A percentile compares a stretch with the other conserved stretches of the same genome.
Conservation (phyloP, 2,113 vertebrate genomes). For the Nesoenas mayeri region DNA sequence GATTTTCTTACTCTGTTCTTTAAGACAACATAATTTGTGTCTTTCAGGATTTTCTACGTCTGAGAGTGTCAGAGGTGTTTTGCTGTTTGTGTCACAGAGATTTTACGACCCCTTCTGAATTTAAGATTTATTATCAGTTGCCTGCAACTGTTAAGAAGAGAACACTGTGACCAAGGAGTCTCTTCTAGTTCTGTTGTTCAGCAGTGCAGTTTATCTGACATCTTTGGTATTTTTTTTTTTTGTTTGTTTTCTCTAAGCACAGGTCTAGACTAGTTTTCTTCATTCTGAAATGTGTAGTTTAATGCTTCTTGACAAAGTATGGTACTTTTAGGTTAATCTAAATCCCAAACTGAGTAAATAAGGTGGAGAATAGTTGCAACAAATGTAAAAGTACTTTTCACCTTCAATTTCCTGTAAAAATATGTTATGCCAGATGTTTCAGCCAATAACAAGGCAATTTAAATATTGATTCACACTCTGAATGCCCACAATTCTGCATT, state of each 20-base stretch:
- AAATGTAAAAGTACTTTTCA: neutral
- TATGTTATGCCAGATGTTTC: slow-evolving; percentile 1
- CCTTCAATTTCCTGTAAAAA: neutral
- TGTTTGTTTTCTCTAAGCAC: neutral
- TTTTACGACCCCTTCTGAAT: neutral
- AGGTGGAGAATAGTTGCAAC: neutral
- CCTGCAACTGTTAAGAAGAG: neutral
- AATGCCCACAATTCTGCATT: neutral
- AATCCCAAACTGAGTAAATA: neutral
- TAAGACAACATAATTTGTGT: neutral
- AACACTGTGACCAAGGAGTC: neutral
- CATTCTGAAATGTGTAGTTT: neutral
- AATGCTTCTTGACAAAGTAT: slow-evolving; percentile 20
- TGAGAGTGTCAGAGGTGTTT: neutral
- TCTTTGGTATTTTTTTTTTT: neutral
- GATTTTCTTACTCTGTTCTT: neutral
- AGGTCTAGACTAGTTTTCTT: neutral
- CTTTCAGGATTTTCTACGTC: neutral
- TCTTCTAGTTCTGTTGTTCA: neutral
- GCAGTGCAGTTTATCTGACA: neutral
- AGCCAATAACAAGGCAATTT: neutral
- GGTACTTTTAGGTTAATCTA: neutral
- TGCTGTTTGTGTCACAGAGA: neutral
- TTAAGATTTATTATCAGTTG: neutral
- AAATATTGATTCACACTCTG: neutral